Percentiles rank a stretch among this genome's conserved stretches.
Conservation (phyloP, 2,113 vertebrate species). For the Anolis carolinensis region DNA sequence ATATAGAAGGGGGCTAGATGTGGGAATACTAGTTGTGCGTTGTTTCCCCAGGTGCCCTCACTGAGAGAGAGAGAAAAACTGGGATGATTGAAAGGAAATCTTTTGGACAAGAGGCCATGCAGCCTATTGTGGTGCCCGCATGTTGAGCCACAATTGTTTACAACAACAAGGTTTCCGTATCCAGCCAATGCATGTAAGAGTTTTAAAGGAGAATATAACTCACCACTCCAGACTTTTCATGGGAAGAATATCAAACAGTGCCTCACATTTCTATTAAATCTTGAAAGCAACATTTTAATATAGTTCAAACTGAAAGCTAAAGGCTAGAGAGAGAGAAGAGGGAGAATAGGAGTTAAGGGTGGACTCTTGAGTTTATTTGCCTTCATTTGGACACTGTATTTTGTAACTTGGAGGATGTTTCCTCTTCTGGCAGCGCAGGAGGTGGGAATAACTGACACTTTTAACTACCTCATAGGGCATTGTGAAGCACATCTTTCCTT, state of each 20-base stretch:
- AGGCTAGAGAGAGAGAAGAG: constrained; percentile 55
- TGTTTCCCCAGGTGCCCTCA: background rate
- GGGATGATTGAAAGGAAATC: background rate
- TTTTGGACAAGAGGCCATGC: background rate
- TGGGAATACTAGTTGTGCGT: background rate
- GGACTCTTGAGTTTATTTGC: constrained; percentile 62
- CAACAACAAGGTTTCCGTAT: no score
- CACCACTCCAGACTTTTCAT: no score
- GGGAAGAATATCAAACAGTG: constrained; percentile 25
- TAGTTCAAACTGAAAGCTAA: background rate
- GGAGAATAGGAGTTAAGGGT: constrained; percentile 27
- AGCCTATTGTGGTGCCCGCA: background rate
- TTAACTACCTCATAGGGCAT: constrained; percentile 47
- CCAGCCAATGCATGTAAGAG: background rate
- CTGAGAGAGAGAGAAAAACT: background rate
- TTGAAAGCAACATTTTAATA: constrained; percentile 34
- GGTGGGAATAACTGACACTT: constrained; percentile 51
- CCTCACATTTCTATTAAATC: constrained; percentile 17
- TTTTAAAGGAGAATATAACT: background rate
- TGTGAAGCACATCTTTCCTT: constrained; percentile 54
- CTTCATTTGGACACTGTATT: constrained; percentile 64
- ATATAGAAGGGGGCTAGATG: background rate
- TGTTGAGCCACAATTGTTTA: background rate
- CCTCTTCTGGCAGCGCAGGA: constrained; percentile 16
- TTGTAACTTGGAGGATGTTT: constrained; percentile 54